Evolutionary conservation across 2,113 vertebrate species (phyloP), one percentile per base, ranked within the genome.

Genomic region (Nerophis ophidion): DNA sequence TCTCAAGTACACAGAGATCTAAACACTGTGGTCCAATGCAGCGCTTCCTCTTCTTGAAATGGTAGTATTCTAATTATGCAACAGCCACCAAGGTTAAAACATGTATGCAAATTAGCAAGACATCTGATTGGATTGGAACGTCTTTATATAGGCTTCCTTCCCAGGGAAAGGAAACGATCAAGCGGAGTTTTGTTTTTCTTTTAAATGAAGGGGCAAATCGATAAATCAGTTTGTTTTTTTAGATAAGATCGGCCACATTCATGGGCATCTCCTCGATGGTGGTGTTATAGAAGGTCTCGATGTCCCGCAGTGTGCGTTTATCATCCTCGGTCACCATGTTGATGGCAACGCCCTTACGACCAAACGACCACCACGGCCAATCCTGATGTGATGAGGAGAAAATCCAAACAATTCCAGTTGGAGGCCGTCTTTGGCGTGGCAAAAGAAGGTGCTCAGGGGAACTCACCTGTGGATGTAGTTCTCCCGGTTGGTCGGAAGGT

Each of bases 221-320:
- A 48, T 50, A 64, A 64, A 35, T 77, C 73, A 85, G 8, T 34
- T 15, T 34, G 8, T 15, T 66, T 65, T 38, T 78, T 76, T 85
- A 93, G 81, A 94, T 93, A 53, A 94, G 91, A 79, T 95, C 93
- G 0, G 93, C 93, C 86, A 96, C 93, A 19, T 93, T 95, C 88
- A 93, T 91, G 56, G 92, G 93, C 93, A 94, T 94, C 76, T 95
- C 93, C 85, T 94, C 94, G 0, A 94, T 85, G 52, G 92, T 93
- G 80, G 92, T 94, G 87, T 95, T 94, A 84, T 94, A 96, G 89
- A 96, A 96, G 3, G 92, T 93, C 82, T 96, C 92, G 2, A 94
- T 94, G 84, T 94, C 93, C 19, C 91, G 86, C 65, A 96, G 91
- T 8, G 90, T 93, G 50, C 93, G 90, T 76, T 92, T 94, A 84